A percentile compares a stretch with the other conserved stretches of the same genome.
Evolutionary conservation across 2,797 vertebrate genomes (phyloP).

Genomic region (Rhynchotus rufescens): DNA sequence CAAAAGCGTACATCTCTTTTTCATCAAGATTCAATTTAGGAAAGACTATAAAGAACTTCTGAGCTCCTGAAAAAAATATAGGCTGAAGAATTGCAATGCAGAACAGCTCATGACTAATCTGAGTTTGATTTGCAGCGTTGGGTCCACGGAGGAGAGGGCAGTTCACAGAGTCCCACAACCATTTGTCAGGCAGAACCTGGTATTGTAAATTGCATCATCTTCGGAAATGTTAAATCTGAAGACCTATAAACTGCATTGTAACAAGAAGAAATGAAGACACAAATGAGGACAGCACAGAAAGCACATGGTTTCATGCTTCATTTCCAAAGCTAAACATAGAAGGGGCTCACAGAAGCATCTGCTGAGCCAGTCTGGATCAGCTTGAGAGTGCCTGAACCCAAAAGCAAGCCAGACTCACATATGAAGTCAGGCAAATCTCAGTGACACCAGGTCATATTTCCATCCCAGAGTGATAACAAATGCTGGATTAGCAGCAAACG

Average conservation of each 20-base stretch:
- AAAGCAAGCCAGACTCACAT: neutral
- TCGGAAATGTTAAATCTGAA: neutral
- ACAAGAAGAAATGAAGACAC: neutral
- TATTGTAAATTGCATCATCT: neutral
- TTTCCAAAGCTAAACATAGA: slow-evolving; percentile 10
- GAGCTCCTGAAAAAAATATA: neutral
- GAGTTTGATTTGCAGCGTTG: neutral
- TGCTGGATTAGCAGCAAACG: neutral
- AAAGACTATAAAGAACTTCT: neutral
- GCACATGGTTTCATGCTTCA: neutral
- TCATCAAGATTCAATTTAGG: neutral
- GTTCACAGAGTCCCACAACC: neutral
- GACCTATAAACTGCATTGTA: neutral
- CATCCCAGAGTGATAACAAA: neutral
- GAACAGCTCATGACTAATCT: neutral
- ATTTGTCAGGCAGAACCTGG: neutral
- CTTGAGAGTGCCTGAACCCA: neutral
- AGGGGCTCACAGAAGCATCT: slow-evolving; percentile 37
- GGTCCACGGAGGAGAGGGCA: neutral
- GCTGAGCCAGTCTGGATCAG: slow-evolving; percentile 22
- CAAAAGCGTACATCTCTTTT: neutral
- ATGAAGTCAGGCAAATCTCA: neutral
- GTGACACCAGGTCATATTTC: neutral
- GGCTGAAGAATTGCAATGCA: neutral
- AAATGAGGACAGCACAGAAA: neutral